Percentiles rank a stretch among this genome's conserved stretches.
phyloP scores from a whole-genome alignment of 2,797 vertebrate genomes.

The Zonotrichia albicollis region DNA sequence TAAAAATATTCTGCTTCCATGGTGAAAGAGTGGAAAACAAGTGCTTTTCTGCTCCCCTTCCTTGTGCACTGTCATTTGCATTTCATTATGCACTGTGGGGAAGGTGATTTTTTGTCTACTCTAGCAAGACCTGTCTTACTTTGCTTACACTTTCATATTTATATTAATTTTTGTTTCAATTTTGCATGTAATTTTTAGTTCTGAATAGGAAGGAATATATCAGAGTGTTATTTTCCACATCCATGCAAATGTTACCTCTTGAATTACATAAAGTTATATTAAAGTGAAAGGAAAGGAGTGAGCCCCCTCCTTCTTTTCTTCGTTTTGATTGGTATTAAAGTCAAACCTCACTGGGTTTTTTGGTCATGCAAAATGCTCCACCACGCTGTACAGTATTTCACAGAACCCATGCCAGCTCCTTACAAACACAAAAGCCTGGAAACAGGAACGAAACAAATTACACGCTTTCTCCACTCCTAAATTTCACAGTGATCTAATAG shows the following conservation, averaged over 20 bases:
- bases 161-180: conserved; percentile 24
- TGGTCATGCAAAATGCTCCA: background rate
- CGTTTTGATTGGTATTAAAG: background rate
- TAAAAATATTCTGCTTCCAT: background rate
- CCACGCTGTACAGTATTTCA: background rate
- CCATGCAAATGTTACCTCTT: background rate
- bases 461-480: background rate
- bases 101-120: background rate
- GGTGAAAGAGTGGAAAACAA: background rate
- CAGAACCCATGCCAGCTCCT: background rate
- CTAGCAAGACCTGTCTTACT: background rate
- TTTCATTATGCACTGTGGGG: background rate
- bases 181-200: background rate
- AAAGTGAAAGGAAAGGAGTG: background rate
- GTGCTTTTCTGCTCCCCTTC: background rate
- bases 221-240: background rate
- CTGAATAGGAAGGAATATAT: conserved; percentile 8
- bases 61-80: background rate
- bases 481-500: background rate
- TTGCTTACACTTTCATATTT: conserved; percentile 18
- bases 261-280: background rate
- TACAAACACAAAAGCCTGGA: background rate
- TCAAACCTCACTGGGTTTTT: conserved; percentile 4
- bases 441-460: background rate
- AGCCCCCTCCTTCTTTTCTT: background rate